Evolutionary conservation across 2,888 invertebrate species (phyloP), one percentile per base, ranked within the genome.

Genomic region (Tenthredo mesomela): DNA sequence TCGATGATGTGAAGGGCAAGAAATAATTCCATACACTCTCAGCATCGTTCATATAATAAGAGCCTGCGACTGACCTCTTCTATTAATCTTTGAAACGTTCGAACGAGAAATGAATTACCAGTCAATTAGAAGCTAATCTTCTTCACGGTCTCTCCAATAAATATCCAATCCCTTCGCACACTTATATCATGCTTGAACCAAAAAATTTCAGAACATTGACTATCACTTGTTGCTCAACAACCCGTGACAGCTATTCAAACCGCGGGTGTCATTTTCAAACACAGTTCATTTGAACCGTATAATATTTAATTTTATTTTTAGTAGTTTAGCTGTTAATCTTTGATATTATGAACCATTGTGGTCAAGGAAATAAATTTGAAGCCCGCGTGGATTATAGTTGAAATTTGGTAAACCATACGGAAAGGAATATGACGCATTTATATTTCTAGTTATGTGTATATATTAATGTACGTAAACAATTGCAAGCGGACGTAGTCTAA

Each of bases 31-130:
- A 29, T 7, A 12, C 33, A 67, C 67, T 67, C 29, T 67, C 7
- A 67, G n/a, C 4, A 21, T 43, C 43, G 73, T 73, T 73, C 12
- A 43, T 18, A 73, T 18, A 73, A 21, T 43, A 43, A 73, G 40
- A 43, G 73, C 73, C 33, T n/a, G 29, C 50, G 37, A 18, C 6
- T 25, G 77, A 77, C 77, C 77, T 77, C 33, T 77, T 77, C 29
- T 77, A 77, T 77, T 50, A 77, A 33, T 50, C 77, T 77, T 77
- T 67, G 33, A 54, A 50, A 33, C 47, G 47, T 77, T 33, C 29
- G 18, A 33, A 77, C 33, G 77, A 50, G 77, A 77, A 77, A 50
- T 54, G 54, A 77, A 77, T 77, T 77, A 77, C 50, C 77, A 77
- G 25, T 77, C 50, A 77, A 50, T 54, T 50, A 77, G 54, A 54